phyloP scores from a whole-genome alignment of 2,113 vertebrate genomes.

The Mus musculus region DNA sequence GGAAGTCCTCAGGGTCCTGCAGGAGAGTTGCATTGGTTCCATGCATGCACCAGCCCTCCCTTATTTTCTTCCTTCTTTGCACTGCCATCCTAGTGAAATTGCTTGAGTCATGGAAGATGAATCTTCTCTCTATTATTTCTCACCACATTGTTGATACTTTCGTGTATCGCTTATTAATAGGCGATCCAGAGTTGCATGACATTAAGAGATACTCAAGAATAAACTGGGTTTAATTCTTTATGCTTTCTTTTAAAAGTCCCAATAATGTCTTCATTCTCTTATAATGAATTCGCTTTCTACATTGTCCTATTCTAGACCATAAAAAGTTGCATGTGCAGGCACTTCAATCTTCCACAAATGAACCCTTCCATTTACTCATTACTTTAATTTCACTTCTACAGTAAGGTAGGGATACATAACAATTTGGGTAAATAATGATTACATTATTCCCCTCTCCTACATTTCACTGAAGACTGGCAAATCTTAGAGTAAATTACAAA shows the following conservation, averaged over 20 bases:
- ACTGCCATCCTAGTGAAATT: background rate
- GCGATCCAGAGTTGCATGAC: background rate
- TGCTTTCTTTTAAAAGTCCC: background rate
- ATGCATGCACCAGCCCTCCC: too few species aligned
- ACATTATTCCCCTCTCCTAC: slow-evolving; percentile 14
- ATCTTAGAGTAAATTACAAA: slow-evolving; percentile 55
- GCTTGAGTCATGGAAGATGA: background rate
- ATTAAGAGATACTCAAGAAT: slow-evolving; percentile 6
- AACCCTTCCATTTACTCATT: slow-evolving; percentile 23
- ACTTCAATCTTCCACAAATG: background rate
- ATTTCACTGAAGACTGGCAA: slow-evolving; percentile 46
- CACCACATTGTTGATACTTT: background rate
- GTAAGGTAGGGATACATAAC: slow-evolving; percentile 31
- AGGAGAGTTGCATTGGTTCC: background rate
- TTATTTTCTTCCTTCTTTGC: background rate
- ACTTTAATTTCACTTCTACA: slow-evolving; percentile 45
- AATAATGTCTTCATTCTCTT: slow-evolving; percentile 36
- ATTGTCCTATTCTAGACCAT: background rate
- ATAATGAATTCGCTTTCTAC: slow-evolving; percentile 12
- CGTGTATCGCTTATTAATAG: background rate
- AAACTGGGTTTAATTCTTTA: slow-evolving; percentile 50
- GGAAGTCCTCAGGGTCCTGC: background rate
- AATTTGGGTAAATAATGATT: slow-evolving; percentile 50
- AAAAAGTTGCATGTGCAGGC: slow-evolving; percentile 4
- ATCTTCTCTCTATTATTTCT: background rate